Percentiles rank a stretch among this genome's conserved stretches.
phyloP scores from a whole-genome alignment of 2,797 vertebrate species.

The Micropoecilia bifurca region DNA sequence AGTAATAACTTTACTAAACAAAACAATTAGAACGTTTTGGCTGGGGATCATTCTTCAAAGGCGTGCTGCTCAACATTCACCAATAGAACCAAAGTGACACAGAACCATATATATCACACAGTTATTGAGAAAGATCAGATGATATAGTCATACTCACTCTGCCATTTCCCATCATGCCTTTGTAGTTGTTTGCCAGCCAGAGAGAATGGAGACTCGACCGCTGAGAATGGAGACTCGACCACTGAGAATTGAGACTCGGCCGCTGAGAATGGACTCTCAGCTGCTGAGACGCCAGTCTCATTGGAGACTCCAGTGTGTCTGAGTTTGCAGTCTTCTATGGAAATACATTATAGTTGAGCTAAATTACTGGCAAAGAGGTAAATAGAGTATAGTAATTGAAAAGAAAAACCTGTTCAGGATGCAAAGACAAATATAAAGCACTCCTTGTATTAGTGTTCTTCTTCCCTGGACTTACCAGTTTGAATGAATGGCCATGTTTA shows the following conservation, averaged over 20 bases:
- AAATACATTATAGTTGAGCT: background rate
- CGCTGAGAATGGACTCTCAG: too few relatives aligned
- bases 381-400: too few relatives aligned
- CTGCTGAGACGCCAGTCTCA: too few relatives aligned
- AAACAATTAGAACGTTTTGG: background rate
- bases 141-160: slow-evolving; percentile 27
- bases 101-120: background rate
- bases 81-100: background rate
- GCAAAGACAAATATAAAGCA: too few relatives aligned
- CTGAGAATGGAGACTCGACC: too few relatives aligned
- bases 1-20: background rate
- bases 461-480: too few relatives aligned
- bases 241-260: too few relatives aligned
- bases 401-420: too few relatives aligned
- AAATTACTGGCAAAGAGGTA: background rate
- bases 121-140: background rate
- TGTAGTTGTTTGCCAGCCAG: background rate
- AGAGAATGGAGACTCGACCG: too few relatives aligned
- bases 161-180: background rate
- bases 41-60: background rate
- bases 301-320: background rate
- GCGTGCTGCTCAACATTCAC: background rate
- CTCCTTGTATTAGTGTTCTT: too few relatives aligned
- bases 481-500: too few relatives aligned
- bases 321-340: slow-evolving; percentile 10